A percentile compares a stretch with the other conserved stretches of the same genome.
These are phyloP conservation scores for Brenthis hecate DNA, from an alignment of 2,888 invertebrate genomes.

Conservation along the genomic window DNA sequence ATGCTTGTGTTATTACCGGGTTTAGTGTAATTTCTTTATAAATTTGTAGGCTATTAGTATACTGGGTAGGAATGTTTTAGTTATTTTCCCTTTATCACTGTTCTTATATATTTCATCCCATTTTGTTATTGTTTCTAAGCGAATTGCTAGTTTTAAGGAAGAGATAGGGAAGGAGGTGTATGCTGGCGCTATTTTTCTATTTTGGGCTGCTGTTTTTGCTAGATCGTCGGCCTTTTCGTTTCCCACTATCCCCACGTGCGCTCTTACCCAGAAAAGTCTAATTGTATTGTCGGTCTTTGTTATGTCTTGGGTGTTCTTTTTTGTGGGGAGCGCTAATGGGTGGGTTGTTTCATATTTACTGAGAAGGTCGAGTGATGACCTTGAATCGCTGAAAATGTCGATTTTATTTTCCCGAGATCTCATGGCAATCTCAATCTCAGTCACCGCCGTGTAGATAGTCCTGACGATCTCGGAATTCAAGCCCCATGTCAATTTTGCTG, in stretches of 20 bases:
- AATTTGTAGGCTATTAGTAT: background rate
- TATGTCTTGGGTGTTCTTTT: background rate
- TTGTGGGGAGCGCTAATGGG: no score
- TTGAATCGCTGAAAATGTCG: no score
- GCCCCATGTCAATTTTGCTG: no score
- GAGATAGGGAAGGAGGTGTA: no score
- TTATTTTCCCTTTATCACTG: background rate
- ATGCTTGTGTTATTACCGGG: background rate
- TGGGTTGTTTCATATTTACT: no score
- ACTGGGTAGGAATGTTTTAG: background rate
- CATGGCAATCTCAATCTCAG: background rate
- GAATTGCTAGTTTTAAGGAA: no score
- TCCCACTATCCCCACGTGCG: background rate
- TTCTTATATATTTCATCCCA: background rate
- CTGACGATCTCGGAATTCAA: no score
- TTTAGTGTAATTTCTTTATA: background rate
- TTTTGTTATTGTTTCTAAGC: background rate
- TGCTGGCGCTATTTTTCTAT: no score
- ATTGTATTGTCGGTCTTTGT: background rate
- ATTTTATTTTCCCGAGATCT: no score
- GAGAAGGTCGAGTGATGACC: no score
- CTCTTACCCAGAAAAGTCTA: background rate
- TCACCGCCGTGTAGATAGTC: no score
- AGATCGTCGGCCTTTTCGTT: background rate
- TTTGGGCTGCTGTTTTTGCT: no score